Conservation (phyloP, 2,113 vertebrate genomes). For the Sinocyclocheilus rhinocerous region DNA sequence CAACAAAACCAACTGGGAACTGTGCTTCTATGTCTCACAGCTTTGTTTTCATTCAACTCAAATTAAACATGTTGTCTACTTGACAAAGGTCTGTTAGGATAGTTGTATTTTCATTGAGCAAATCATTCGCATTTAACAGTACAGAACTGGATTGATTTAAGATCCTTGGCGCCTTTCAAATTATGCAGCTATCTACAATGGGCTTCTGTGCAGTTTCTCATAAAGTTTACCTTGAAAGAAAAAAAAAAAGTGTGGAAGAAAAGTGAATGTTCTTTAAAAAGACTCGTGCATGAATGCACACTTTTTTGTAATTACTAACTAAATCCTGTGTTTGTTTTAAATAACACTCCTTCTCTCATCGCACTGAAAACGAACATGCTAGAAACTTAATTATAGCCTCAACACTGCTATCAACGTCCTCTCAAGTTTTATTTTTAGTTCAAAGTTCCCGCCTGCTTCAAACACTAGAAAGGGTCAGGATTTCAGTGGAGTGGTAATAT, state of each 20-base stretch:
- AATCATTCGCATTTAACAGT: constrained; percentile 8
- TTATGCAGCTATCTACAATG: not conserved
- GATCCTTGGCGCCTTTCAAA: constrained; percentile 39
- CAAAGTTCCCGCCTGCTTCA: constrained; percentile 8
- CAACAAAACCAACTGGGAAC: not conserved
- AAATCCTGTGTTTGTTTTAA: constrained; percentile 59
- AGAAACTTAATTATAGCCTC: constrained; percentile 51
- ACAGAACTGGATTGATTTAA: constrained; percentile 32
- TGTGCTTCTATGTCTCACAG: not conserved
- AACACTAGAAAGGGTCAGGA: not conserved
- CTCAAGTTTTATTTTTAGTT: constrained; percentile 46
- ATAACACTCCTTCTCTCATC: constrained; percentile 48
- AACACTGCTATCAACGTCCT: constrained; percentile 34
- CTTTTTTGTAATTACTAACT: constrained; percentile 50
- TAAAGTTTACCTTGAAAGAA: not conserved
- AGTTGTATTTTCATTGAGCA: constrained; percentile 38
- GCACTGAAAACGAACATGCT: constrained; percentile 39
- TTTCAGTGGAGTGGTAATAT: constrained; percentile 19
- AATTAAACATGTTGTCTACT: not conserved
- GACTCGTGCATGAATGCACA: constrained; percentile 16
- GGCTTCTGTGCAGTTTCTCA: not conserved
- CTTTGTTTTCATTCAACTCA: not conserved
- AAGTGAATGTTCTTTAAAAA: constrained; percentile 36
- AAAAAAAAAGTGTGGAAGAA: not conserved
- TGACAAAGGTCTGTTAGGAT: constrained; percentile 23